Evolutionary conservation across 1,140 invertebrate species (phyloP).

Genomic region (Ceratina australensis): DNA sequence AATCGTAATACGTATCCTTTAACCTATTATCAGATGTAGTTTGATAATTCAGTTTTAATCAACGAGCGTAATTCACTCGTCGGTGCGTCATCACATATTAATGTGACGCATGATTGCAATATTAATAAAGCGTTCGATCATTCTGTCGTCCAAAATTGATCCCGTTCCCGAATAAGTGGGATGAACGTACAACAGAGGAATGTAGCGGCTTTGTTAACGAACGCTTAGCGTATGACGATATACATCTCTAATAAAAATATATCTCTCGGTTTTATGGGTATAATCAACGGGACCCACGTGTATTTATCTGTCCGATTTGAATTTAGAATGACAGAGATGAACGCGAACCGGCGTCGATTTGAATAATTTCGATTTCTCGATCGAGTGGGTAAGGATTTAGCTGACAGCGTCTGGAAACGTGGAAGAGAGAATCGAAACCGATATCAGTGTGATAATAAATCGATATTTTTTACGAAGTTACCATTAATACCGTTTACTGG

Average conservation of each 20-base stretch:
- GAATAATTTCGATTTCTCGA: constrained; percentile 43
- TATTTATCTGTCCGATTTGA: constrained; percentile 24
- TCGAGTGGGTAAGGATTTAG: constrained; percentile 23
- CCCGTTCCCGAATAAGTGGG: neutral
- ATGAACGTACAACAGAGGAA: neutral
- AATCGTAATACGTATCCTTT: neutral
- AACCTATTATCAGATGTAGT: neutral
- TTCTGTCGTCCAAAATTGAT: neutral
- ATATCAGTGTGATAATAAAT: neutral
- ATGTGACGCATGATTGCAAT: constrained; percentile 3
- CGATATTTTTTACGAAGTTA: neutral
- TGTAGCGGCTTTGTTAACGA: neutral
- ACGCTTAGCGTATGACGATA: neutral
- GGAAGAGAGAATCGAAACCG: neutral
- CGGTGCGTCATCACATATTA: neutral
- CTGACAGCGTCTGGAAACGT: neutral
- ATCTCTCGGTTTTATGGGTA: too few relatives aligned
- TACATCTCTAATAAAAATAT: too few relatives aligned
- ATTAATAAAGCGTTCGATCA: neutral
- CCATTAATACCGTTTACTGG: too few relatives aligned
- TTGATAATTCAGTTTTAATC: constrained; percentile 1
- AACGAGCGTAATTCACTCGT: neutral
- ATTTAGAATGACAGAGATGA: constrained; percentile 37
- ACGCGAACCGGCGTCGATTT: constrained; percentile 19
- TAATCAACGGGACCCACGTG: neutral